Conservation (phyloP, 2,888 invertebrate genomes). For the Drosophila quinaria region DNA sequence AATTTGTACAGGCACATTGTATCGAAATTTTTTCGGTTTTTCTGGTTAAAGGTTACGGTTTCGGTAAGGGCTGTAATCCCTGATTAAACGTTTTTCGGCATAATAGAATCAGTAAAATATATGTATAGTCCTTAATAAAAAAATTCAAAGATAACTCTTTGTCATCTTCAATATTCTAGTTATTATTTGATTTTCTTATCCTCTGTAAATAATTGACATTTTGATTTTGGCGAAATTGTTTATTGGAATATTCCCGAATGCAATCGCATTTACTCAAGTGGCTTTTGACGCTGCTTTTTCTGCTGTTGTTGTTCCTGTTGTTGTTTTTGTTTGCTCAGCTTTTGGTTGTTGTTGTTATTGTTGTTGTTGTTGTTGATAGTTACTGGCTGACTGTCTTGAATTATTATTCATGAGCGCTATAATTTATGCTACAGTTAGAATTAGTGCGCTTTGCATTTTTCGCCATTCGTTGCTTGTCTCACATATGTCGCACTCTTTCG, state of each 20-base stretch:
- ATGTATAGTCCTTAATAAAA: no score
- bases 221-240: conserved; percentile 8
- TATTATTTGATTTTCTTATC: not conserved
- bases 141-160: no score
- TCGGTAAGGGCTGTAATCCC: no score
- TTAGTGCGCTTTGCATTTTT: conserved; percentile 77
- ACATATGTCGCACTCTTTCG: conserved; percentile 25
- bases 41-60: no score
- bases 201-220: not conserved
- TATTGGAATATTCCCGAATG: conserved; percentile 32
- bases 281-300: conserved; percentile 55
- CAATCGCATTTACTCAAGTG: conserved; percentile 69
- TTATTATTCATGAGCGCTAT: conserved; percentile 79
- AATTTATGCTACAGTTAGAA: conserved; percentile 80
- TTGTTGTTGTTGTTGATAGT: conserved; percentile 15
- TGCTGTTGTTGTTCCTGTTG: conserved; percentile 35
- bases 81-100: not conserved
- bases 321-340: conserved; percentile 13
- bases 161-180: no score
- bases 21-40: no score
- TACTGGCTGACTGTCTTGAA: conserved; percentile 67
- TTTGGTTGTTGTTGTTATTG: conserved; percentile 19
- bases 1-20: no score
- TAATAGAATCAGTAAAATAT: no score
- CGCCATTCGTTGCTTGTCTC: conserved; percentile 37